phyloP scores from a whole-genome alignment of 2,888 invertebrate species.

The Girardia tigrina region DNA sequence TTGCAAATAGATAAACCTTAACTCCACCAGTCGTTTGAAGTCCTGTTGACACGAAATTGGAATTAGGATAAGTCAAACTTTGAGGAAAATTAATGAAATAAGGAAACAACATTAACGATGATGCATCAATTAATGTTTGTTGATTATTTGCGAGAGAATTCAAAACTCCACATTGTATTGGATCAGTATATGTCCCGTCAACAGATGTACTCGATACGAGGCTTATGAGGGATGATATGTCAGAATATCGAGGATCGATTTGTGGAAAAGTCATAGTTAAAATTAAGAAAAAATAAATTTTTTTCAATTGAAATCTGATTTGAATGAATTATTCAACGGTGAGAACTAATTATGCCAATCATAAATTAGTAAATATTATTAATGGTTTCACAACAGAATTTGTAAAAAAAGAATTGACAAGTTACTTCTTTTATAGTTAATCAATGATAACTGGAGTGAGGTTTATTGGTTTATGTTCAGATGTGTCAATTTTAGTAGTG shows the following conservation, averaged over 20 bases:
- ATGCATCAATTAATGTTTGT: background rate
- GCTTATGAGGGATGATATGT: background rate
- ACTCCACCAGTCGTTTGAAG: background rate
- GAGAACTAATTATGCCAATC: slow-evolving; percentile 4
- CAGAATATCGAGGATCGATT: background rate
- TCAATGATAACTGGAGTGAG: slow-evolving; percentile 16
- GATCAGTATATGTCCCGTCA: background rate
- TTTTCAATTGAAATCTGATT: background rate
- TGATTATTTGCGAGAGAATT: slow-evolving; percentile 2
- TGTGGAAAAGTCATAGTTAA: background rate
- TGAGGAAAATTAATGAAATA: background rate
- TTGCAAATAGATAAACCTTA: background rate
- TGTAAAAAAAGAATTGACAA: background rate
- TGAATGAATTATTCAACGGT: background rate
- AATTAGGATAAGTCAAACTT: background rate
- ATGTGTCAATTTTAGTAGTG: slow-evolving; percentile 19
- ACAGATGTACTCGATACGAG: background rate
- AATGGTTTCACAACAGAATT: background rate
- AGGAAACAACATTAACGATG: background rate
- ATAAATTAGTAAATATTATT: slow-evolving; percentile 5
- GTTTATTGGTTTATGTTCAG: slow-evolving; percentile 23
- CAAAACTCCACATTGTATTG: background rate
- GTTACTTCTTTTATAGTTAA: slow-evolving; percentile 9
- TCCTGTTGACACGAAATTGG: background rate
- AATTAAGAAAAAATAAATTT: background rate